Evolutionary conservation across 2,888 invertebrate species (phyloP), one percentile per base, ranked within the genome.

Genomic region (Xanthorhoe designata): DNA sequence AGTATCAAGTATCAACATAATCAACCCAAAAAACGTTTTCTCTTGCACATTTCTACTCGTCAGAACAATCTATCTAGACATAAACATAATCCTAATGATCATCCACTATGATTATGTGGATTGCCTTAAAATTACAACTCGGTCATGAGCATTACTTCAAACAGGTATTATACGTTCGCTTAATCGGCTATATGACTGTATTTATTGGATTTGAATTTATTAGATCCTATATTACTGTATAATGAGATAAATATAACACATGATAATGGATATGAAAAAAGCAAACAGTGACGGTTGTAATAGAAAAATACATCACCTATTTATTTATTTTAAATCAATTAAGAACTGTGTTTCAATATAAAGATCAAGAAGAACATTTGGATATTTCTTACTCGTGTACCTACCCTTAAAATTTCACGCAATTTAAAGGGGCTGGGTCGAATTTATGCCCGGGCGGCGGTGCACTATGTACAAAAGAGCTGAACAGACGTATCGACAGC

Each of bases 111-210:
- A 63, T 67, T 58, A 61, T 77, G 77, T 76, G 61, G 84, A 79
- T 81, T 81, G 69, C 84, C 82, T 83, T 82, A 79, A 83, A 79
- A 79, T 79, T 74, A 73, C 74, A 83, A 75, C 74, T 80, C 75
- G 82, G 83, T 81, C 84, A 82, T 83, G 82, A 78, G 75, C 79
- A 75, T 19, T 29, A 66, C 49, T 59, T 56, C 61, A 76, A 81
- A 78, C 80, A 67, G 69, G 75, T 73, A 60, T 64, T 53, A 61
- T 15, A 47, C 45, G 17, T 56, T 54, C 59, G 47, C 35, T 55
- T 64, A 56, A 38, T 56, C 52, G 19, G 51, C 64, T 61, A 50
- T 54, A 62, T 60, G 66, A 51, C 32, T 61, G 60, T 64, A 47
- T 68, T 55, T 60, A 64, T 66, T 61, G 55, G 49, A 64, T 66